A percentile compares a stretch with the other conserved stretches of the same genome.
Conservation (phyloP, 2,888 invertebrate species). For the Lycophotia porphyrea region DNA sequence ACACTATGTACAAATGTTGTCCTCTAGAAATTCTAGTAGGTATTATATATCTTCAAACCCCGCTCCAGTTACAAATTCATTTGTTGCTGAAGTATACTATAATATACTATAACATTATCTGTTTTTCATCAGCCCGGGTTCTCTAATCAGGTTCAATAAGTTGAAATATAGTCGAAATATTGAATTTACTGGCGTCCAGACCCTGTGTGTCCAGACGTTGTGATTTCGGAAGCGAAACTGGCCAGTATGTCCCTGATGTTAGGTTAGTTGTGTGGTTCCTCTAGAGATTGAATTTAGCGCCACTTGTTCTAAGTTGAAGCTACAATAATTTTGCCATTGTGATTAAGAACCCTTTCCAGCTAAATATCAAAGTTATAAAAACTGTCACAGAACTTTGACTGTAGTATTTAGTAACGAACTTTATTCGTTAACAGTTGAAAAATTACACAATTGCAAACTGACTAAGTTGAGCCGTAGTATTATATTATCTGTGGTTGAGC, state of each 20-base stretch:
- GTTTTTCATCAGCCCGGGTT: background rate
- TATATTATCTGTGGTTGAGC: no score
- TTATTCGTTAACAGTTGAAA: constrained; percentile 8
- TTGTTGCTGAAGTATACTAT: no score
- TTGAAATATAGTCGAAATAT: background rate
- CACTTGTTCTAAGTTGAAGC: background rate
- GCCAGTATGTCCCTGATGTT: background rate
- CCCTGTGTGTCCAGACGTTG: background rate
- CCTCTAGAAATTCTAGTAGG: background rate
- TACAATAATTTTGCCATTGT: background rate
- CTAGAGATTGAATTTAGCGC: no score
- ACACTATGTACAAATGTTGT: background rate
- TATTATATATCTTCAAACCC: background rate
- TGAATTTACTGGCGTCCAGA: background rate
- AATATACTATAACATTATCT: no score
- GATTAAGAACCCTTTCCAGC: background rate
- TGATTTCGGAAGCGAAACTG: background rate
- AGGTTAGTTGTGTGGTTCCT: background rate
- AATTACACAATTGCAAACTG: constrained; percentile 10
- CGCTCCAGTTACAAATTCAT: background rate
- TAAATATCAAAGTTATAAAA: constrained; percentile 4
- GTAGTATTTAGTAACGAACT: background rate
- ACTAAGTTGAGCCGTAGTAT: constrained; percentile 3
- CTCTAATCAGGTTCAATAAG: background rate
- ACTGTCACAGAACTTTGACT: background rate